A percentile compares a stretch with the other conserved stretches of the same genome.
Evolutionary conservation across 1,140 invertebrate species (phyloP).

Genomic region (Diplogasteroides magnus): DNA sequence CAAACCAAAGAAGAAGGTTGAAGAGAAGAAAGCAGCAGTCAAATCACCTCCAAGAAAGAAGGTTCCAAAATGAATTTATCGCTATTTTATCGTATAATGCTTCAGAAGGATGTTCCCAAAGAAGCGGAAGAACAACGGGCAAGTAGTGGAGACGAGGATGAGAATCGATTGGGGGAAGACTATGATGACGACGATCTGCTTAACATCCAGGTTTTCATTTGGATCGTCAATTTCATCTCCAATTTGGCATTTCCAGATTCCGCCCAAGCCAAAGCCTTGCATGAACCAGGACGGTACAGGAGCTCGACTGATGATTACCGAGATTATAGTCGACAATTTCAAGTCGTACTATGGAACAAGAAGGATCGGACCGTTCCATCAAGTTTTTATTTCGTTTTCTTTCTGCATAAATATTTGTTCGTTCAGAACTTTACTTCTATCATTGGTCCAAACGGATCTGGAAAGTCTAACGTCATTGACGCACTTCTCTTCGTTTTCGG

Average conservation of each 20-base stretch:
- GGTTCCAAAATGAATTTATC: too few species aligned
- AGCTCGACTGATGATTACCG: constrained; percentile 75
- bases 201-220: not conserved
- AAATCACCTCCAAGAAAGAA: too few species aligned
- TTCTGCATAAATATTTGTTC: constrained; percentile 14
- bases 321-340: constrained; percentile 89
- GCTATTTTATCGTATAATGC: too few species aligned
- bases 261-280: constrained; percentile 14
- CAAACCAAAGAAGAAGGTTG: too few species aligned
- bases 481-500: constrained; percentile 99
- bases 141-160: not conserved
- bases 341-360: constrained; percentile 85
- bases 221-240: not conserved
- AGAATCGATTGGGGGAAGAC: not conserved
- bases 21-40: too few species aligned
- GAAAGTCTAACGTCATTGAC: constrained; percentile 98
- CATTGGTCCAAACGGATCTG: constrained; percentile 98
- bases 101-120: too few species aligned
- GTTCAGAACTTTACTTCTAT: constrained; percentile 85
- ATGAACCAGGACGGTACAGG: constrained; percentile 29
- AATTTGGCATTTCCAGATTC: constrained; percentile 16
- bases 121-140: too few species aligned
- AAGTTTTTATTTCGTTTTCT: constrained; percentile 22
- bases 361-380: constrained; percentile 47
- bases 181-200: not conserved